phyloP scores from a whole-genome alignment of 2,113 vertebrate species.

The cattle (Bos taurus) region DNA sequence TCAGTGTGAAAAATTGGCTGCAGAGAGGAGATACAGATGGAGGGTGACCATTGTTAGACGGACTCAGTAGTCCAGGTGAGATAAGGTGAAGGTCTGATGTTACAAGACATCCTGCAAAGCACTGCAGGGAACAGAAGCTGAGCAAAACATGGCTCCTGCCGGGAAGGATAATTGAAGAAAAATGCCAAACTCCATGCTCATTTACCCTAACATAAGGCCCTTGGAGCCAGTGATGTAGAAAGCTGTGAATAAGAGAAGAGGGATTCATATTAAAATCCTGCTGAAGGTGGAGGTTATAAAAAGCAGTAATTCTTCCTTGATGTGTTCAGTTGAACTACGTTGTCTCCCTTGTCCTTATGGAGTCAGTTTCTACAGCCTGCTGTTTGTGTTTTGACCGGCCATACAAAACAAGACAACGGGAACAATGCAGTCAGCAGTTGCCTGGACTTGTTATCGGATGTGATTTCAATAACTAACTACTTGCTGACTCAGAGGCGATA shows the following conservation, averaged over 20 bases:
- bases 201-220: background rate
- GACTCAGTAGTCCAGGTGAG: background rate
- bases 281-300: background rate
- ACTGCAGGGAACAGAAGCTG: background rate
- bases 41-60: background rate
- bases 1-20: background rate
- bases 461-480: constrained; percentile 36
- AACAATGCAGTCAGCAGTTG: background rate
- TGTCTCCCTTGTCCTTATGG: background rate
- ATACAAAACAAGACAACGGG: background rate
- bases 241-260: background rate
- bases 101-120: background rate
- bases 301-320: background rate
- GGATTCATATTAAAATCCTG: background rate
- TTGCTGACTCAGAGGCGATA: constrained; percentile 54
- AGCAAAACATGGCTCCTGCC: background rate
- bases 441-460: constrained; percentile 27
- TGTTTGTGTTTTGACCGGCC: background rate
- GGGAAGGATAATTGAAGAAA: background rate
- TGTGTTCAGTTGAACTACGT: background rate
- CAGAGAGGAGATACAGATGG: background rate
- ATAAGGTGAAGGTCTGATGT: background rate
- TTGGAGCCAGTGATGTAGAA: background rate
- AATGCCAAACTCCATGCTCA: background rate
- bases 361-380: background rate